Evolutionary conservation across 2,113 vertebrate genomes (phyloP), one percentile per base, ranked within the genome.

Genomic region (Chionis minor): DNA sequence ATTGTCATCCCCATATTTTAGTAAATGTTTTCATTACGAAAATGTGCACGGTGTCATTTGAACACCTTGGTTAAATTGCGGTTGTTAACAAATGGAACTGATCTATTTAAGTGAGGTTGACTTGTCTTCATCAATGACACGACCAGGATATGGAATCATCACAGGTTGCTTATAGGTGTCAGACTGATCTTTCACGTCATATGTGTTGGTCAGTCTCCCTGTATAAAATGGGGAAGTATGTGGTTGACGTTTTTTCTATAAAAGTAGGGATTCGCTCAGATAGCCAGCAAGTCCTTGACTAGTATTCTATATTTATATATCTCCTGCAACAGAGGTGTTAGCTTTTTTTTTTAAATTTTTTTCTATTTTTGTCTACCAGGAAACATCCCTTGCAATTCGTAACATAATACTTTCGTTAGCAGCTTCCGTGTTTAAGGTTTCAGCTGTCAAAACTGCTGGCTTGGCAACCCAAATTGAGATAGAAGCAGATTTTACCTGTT

Each of bases 401-500:
- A 97, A 92, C 67, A 42, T 63, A 91, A 84, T 92, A 59, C 67
- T 26, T 88, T 40, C 49, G 12, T 62, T 94, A 83, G 84, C 86
- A 90, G 73, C 55, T 96, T 96, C 95, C 32, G 4, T 98, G 94
- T 98, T 97, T 96, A 82, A 91, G 92, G 61, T 96, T 67, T 96
- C 88, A 74, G 58, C 95, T 97, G 82, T 85, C 94, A 91, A 35
- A 94, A 52, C 95, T 96, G 38, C 86, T 96, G 97, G 96, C 72
- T 63, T 84, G 84, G 88, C 94, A 95, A 80, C 92, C 72, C 49
- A 61, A 35, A 79, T 19, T 94, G 75, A 97, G 93, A 54, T 32
- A 59, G 92, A 98, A 97, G 96, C 97, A 97, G 98, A 95, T 95
- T 93, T 97, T 93, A 97, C 98, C 97, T 98, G 98, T 94, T 97